Evolutionary conservation across 2,113 vertebrate species (phyloP).

Genomic region (Cairina moschata): DNA sequence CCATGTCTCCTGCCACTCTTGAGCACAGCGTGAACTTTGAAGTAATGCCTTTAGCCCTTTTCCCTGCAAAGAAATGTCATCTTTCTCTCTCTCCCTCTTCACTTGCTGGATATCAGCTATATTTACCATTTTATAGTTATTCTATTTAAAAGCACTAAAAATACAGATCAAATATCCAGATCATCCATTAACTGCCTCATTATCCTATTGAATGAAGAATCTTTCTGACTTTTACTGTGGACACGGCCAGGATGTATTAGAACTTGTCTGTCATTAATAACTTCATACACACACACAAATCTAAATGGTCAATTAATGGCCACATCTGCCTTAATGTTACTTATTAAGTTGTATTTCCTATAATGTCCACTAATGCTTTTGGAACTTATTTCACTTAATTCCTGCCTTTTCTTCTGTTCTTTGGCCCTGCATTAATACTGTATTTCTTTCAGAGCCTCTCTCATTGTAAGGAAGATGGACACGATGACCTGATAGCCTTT

Average conservation of each 20-base stretch:
- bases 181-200: constrained; percentile 56
- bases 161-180: constrained; percentile 49
- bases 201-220: constrained; percentile 42
- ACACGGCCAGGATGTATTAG: constrained; percentile 32
- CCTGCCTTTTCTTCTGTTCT: constrained; percentile 30
- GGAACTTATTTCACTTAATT: constrained; percentile 38
- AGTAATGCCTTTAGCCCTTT: background rate
- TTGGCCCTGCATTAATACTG: constrained; percentile 10
- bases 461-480: constrained; percentile 13
- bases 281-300: background rate
- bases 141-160: constrained; percentile 57
- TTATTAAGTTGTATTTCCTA: constrained; percentile 32
- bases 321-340: constrained; percentile 34
- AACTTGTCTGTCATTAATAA: constrained; percentile 47
- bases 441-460: constrained; percentile 29
- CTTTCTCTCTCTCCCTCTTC: background rate
- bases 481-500: constrained; percentile 53
- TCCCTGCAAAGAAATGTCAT: background rate
- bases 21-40: background rate
- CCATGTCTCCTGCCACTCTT: background rate
- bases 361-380: constrained; percentile 16
- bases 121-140: constrained; percentile 46
- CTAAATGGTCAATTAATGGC: constrained; percentile 56
- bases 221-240: constrained; percentile 45
- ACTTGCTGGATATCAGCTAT: background rate